Evolutionary conservation across 23 tunicate genomes (phyloP).

Genomic region (Styela plicata): DNA sequence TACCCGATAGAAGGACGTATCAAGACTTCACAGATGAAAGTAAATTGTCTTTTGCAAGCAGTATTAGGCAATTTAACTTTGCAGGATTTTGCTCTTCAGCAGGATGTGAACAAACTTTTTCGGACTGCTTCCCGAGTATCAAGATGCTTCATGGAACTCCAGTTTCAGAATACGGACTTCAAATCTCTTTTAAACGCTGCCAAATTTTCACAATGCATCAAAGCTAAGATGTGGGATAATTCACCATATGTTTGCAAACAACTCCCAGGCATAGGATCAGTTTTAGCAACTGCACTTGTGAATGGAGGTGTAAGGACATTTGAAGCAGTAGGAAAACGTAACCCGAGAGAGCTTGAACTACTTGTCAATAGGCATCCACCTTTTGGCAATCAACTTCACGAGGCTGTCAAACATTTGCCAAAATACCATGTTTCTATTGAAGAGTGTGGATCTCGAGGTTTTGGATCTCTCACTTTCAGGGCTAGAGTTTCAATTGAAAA

Average conservation of each 20-base stretch:
- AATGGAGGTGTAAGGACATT: conserved; percentile 75
- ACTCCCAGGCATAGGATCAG: conserved; percentile 66
- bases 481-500: background rate
- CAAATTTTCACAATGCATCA: conserved; percentile 61
- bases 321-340: conserved; percentile 34
- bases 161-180: conserved; percentile 43
- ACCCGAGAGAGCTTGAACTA: conserved; percentile 76
- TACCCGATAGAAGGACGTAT: conserved; percentile 64
- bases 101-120: conserved; percentile 79
- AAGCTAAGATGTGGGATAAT: conserved; percentile 79
- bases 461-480: background rate
- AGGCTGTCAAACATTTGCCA: conserved; percentile 47
- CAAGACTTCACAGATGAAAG: conserved; percentile 80
- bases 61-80: conserved; percentile 58
- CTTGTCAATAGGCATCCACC: conserved; percentile 79
- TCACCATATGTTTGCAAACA: conserved; percentile 64
- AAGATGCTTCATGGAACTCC: conserved; percentile 63
- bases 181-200: conserved; percentile 45
- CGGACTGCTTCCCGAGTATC: conserved; percentile 69
- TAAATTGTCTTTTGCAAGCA: conserved; percentile 76
- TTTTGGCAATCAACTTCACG: conserved; percentile 60
- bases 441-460: conserved; percentile 26
- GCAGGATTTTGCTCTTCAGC: conserved; percentile 76
- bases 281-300: conserved; percentile 53
- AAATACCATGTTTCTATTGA: conserved; percentile 59